Percentiles rank a stretch among this genome's conserved stretches.
phyloP scores from a whole-genome alignment of 2,113 vertebrate genomes.

The Notothenia coriiceps region DNA sequence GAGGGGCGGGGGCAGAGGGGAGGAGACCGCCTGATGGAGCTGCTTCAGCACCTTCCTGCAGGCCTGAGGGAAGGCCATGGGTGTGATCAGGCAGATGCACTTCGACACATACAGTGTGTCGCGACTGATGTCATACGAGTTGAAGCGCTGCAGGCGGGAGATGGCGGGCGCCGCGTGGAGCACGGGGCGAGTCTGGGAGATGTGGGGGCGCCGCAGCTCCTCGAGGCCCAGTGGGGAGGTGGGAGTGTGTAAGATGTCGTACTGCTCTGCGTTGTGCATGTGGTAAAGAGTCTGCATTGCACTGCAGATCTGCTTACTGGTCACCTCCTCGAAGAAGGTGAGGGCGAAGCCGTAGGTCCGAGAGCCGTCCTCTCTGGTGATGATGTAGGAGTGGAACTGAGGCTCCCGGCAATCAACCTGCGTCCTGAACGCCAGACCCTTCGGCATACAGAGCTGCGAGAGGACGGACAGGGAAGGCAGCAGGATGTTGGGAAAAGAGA shows the following conservation, averaged over 20 bases:
- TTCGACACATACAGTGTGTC: slow-evolving; percentile 98
- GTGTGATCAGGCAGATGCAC: slow-evolving; percentile 97
- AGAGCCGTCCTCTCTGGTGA: slow-evolving; percentile 98
- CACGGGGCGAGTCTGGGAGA: slow-evolving; percentile 78
- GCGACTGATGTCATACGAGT: slow-evolving; percentile 97
- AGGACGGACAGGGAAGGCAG: slow-evolving; percentile 34
- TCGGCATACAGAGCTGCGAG: slow-evolving; percentile 98
- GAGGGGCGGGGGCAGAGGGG: slow-evolving; percentile 93
- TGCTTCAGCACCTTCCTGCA: slow-evolving; percentile 94
- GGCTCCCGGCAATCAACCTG: slow-evolving; percentile 93
- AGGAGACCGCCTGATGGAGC: slow-evolving; percentile 94
- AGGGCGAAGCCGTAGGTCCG: slow-evolving; percentile 97
- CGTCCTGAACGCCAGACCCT: slow-evolving; percentile 97
- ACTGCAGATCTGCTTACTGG: slow-evolving; percentile 99
- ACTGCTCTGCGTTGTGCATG: slow-evolving; percentile 98
- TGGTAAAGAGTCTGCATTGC: slow-evolving; percentile 99
- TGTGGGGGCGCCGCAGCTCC: slow-evolving; percentile 56
- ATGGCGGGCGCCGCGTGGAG: slow-evolving; percentile 89
- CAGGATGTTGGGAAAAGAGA: background rate
- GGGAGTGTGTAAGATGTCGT: slow-evolving; percentile 90
- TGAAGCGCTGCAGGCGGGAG: slow-evolving; percentile 95
- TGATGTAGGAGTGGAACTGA: slow-evolving; percentile 98
- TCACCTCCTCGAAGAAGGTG: slow-evolving; percentile 99
- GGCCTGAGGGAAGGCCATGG: slow-evolving; percentile 97
- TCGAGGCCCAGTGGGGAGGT: slow-evolving; percentile 75